Percentiles rank a stretch among this genome's conserved stretches.
These are phyloP conservation scores for Ia io DNA, from an alignment of 2,113 vertebrate species.

Conservation along the genomic window DNA sequence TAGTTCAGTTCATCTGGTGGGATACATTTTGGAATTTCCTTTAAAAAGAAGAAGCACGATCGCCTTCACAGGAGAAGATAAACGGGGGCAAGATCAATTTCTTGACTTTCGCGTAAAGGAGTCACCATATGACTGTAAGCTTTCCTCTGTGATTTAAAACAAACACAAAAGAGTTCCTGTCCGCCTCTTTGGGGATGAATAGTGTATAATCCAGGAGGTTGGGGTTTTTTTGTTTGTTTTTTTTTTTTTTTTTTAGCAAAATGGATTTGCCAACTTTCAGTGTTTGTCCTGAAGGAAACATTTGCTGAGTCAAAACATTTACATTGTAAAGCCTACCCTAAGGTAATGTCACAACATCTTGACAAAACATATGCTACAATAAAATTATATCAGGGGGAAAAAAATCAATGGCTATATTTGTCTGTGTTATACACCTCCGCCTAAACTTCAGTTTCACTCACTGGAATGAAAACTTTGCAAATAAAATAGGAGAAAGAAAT, in stretches of 20 bases:
- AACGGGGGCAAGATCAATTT: slow-evolving; percentile 19
- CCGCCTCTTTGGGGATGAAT: neutral
- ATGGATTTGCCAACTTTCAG: slow-evolving; percentile 42
- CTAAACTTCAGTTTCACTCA: slow-evolving; percentile 24
- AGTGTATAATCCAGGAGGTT: neutral
- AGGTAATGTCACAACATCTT: slow-evolving; percentile 74
- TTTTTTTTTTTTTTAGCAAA: neutral
- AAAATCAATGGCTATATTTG: slow-evolving; percentile 57
- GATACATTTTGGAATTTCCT: slow-evolving; percentile 8
- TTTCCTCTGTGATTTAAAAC: slow-evolving; percentile 46
- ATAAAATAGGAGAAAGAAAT: slow-evolving; percentile 43
- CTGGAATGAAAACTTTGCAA: slow-evolving; percentile 31
- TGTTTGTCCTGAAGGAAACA: slow-evolving; percentile 70
- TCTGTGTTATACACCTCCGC: slow-evolving; percentile 50
- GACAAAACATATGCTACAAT: slow-evolving; percentile 72
- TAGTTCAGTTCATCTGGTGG: slow-evolving; percentile 1
- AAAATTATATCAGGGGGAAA: slow-evolving; percentile 63
- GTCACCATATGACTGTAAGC: neutral
- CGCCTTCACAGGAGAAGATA: neutral
- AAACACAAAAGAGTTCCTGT: neutral
- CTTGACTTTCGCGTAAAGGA: neutral
- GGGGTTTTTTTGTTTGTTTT: too few species aligned
- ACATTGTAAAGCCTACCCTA: slow-evolving; percentile 49
- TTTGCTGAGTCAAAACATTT: slow-evolving; percentile 70
- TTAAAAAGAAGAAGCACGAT: slow-evolving; percentile 27